These are phyloP conservation scores for Microctonus hyperodae DNA, from an alignment of 2,888 invertebrate genomes.

Conservation along the genomic window DNA sequence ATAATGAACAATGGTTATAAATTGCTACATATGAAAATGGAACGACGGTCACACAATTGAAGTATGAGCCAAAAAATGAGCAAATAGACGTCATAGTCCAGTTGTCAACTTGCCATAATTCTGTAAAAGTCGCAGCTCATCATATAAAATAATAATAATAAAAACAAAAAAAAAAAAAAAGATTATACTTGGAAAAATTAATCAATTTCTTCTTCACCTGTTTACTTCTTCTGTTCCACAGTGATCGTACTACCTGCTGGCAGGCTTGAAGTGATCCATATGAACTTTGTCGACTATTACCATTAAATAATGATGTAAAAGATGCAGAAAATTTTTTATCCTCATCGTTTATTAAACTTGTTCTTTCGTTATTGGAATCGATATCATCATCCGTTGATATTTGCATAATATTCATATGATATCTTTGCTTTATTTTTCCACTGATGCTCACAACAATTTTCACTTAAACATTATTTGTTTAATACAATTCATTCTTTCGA, in stretches of 20 bases:
- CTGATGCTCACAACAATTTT: neutral
- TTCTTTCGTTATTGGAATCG: slow-evolving; percentile 33
- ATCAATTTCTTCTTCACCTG: slow-evolving; percentile 52
- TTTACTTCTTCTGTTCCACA: slow-evolving; percentile 55
- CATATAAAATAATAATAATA: neutral
- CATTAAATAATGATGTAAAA: slow-evolving; percentile 41
- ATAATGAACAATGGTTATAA: slow-evolving; percentile 7
- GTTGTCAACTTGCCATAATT: slow-evolving; percentile 21
- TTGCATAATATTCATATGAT: slow-evolving; percentile 41
- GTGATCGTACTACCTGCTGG: slow-evolving; percentile 50
- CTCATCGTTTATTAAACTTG: slow-evolving; percentile 42
- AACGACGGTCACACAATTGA: neutral
- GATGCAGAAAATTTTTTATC: slow-evolving; percentile 40
- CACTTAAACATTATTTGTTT: neutral
- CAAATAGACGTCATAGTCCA: slow-evolving; percentile 11
- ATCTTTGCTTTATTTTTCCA: slow-evolving; percentile 21
- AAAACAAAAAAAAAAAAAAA: too few relatives aligned
- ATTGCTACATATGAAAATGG: slow-evolving; percentile 1
- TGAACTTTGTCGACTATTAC: slow-evolving; percentile 39
- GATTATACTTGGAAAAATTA: too few relatives aligned
- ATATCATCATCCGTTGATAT: slow-evolving; percentile 41
- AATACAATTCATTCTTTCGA: neutral
- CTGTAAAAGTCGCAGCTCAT: too few relatives aligned
- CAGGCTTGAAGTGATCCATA: slow-evolving; percentile 55
- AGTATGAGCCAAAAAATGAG: slow-evolving; percentile 9